Percentiles rank a stretch among this genome's conserved stretches.
Conservation (phyloP, 1,140 invertebrate genomes). For the Matsumurasca onukii region DNA sequence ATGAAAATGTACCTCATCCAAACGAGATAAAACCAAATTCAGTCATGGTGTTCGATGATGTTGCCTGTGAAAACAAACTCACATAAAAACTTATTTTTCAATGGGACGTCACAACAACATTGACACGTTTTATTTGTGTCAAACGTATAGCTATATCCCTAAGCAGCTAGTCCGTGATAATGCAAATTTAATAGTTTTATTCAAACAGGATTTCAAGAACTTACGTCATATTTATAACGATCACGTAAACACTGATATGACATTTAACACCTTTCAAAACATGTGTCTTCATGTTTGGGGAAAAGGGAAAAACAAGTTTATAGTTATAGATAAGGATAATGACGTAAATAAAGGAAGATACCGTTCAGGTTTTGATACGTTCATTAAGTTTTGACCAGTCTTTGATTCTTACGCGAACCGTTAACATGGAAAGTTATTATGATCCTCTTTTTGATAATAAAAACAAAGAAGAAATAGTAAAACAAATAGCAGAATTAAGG, state of each 20-base stretch:
- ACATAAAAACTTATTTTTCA: constrained; percentile 44
- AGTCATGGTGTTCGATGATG: too few relatives aligned
- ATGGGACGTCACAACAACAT: too few relatives aligned
- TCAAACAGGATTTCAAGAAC: constrained; percentile 49
- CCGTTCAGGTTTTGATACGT: constrained; percentile 18
- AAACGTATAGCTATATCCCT: constrained; percentile 47
- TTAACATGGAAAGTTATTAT: background rate
- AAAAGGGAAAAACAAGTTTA: constrained; percentile 46
- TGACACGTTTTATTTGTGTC: constrained; percentile 49
- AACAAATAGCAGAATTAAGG: background rate
- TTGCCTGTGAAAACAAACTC: constrained; percentile 36
- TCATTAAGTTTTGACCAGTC: constrained; percentile 11
- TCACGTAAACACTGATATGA: constrained; percentile 41
- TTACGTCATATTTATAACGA: constrained; percentile 48
- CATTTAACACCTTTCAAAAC: constrained; percentile 20
- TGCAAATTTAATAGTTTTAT: constrained; percentile 48
- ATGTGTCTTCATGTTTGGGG: constrained; percentile 37
- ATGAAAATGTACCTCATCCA: constrained; percentile 32
- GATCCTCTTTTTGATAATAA: background rate
- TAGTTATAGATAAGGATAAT: constrained; percentile 48
- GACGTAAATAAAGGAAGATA: too few relatives aligned
- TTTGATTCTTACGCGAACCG: constrained; percentile 6
- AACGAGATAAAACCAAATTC: constrained; percentile 39
- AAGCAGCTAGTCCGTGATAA: constrained; percentile 49
- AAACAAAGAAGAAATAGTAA: constrained; percentile 19